Base-by-base conservation (phyloP, 2,797 vertebrate species). In the Pogoniulus pusillus region DNA sequence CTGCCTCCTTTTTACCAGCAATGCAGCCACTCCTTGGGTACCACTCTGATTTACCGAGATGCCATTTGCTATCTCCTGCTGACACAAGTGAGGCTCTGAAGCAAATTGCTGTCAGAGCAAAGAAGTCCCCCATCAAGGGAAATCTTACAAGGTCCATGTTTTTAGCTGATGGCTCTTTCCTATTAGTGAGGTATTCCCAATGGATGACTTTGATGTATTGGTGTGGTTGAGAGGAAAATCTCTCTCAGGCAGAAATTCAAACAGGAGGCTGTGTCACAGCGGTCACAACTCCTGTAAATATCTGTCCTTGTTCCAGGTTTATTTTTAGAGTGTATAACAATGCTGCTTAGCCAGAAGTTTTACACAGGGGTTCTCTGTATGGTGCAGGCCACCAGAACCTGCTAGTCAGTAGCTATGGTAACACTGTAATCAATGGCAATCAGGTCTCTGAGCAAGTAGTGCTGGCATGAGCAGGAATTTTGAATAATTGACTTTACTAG, bases 401-500 rank as follows among this genome's bases (percentile, higher is more conserved):
- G 54, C 55, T n/a, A 41, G 34, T 54, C 35, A 75, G 68, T 65
- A 93, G 78, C 84, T 91, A 3, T 75, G 53, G 58, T 57, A 85
- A 91, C 64, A 5, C 41, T 37, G 70, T 77, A 75, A 81, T 95
- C 85, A 51, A n/a, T 76, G 70, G 24, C 68, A 84, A 73, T 79
- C 58, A 51, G n/a, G 29, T 77, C 78, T 91, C 76, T 53, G n/a
- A 88, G 82, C 53, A 89, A 66, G 75, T 43, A 76, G 79, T 72
- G 51, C 85, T 83, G 75, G 78, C 43, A 85, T 70, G 87, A 91
- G 57, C 53, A 84, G 79, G 84, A 94, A 90, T 89, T 95, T 92
- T 8, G 62, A 90, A 90, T 93, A 94, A 95, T 93, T 89, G 66
- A 87, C 82, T 79, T 90, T 83, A 77, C 86, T 91, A 69, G 69